These are phyloP conservation scores for Sphaerophoria rueppellii DNA, from an alignment of 2,888 invertebrate species.

Conservation along the genomic window DNA sequence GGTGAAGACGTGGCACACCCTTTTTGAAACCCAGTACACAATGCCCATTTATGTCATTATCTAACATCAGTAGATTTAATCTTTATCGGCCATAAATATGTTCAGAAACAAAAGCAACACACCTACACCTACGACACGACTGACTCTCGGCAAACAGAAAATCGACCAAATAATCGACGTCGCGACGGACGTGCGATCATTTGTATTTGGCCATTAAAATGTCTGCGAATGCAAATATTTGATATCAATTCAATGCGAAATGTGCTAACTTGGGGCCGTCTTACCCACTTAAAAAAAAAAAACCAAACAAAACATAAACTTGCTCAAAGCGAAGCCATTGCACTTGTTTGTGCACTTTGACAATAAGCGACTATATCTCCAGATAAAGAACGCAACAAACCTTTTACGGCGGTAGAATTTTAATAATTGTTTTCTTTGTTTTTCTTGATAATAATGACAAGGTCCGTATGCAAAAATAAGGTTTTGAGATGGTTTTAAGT, in stretches of 20 bases:
- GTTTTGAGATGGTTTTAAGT: too few species aligned
- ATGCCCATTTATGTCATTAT: conserved; percentile 62
- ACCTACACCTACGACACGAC: not conserved
- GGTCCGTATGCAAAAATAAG: too few species aligned
- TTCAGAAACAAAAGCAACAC: conserved; percentile 9
- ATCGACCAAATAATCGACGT: not conserved
- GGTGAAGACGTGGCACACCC: conserved; percentile 47
- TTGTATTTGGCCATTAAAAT: conserved; percentile 63
- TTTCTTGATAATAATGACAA: too few species aligned
- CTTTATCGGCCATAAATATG: conserved; percentile 39
- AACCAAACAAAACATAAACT: not conserved
- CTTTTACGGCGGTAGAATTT: conserved; percentile 55
- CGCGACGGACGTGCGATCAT: conserved; percentile 34
- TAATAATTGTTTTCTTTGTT: conserved; percentile 19
- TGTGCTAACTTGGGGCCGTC: conserved; percentile 22
- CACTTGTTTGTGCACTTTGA: conserved; percentile 67
- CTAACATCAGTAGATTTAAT: conserved; percentile 57
- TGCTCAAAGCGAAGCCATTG: conserved; percentile 47
- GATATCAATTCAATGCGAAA: conserved; percentile 53
- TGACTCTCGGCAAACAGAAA: not conserved
- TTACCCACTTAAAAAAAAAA: conserved; percentile 20
- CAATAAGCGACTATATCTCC: conserved; percentile 19
- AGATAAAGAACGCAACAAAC: conserved; percentile 46
- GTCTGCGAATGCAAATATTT: conserved; percentile 62
- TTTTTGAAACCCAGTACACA: conserved; percentile 30